Evolutionary conservation across 1,140 invertebrate species (phyloP).

Genomic region (Anoplophora glabripennis): DNA sequence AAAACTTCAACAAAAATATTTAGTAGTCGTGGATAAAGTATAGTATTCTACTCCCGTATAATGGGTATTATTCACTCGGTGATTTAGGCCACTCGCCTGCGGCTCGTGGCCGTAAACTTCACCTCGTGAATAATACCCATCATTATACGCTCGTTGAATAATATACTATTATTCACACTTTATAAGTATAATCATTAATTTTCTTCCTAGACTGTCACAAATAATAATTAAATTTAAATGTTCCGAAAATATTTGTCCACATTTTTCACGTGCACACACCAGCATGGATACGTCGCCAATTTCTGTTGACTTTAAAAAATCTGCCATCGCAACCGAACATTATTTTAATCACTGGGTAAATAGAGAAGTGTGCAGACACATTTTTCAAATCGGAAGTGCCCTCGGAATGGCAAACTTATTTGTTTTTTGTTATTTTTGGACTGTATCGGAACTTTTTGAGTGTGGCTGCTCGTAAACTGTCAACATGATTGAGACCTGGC

Average conservation of each 20-base stretch:
- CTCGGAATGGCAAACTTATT: slow-evolving; percentile 29
- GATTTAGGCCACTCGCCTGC: no score
- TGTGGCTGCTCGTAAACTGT: slow-evolving; percentile 34
- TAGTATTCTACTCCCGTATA: no score
- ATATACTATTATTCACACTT: no score
- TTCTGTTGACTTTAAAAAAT: not conserved
- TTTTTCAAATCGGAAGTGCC: slow-evolving; percentile 41
- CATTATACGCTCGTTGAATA: no score
- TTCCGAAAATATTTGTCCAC: not conserved
- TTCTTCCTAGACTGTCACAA: not conserved
- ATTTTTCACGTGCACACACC: no score
- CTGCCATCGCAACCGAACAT: slow-evolving; percentile 16
- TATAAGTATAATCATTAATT: no score
- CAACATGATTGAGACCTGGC: slow-evolving; percentile 48
- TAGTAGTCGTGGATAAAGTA: no score
- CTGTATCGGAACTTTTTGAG: slow-evolving; percentile 32
- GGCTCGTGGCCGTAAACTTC: no score
- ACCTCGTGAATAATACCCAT: no score
- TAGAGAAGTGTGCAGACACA: slow-evolving; percentile 35
- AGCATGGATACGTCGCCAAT: no score
- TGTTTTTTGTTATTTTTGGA: slow-evolving; percentile 48
- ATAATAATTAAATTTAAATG: not conserved
- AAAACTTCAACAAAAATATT: no score
- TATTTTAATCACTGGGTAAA: slow-evolving; percentile 38
- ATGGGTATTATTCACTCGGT: no score